phyloP scores from a whole-genome alignment of 2,797 vertebrate species.

The Pipistrellus pygmaeus region DNA sequence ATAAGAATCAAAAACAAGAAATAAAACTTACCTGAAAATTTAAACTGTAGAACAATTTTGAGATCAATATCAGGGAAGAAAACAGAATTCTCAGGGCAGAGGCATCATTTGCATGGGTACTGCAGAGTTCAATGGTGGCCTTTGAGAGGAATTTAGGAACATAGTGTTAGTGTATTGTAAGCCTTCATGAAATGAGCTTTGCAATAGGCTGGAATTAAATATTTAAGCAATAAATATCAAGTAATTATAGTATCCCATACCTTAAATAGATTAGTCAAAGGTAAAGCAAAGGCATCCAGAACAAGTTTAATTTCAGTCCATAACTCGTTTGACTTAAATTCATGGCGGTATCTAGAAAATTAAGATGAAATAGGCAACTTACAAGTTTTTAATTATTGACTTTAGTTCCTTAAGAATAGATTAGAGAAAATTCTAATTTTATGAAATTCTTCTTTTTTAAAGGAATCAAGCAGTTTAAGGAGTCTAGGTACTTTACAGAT shows the following conservation, averaged over 20 bases:
- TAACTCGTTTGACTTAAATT: constrained; percentile 99
- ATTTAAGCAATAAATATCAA: constrained; percentile 51
- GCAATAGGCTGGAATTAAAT: constrained; percentile 4
- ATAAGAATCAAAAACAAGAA: neutral
- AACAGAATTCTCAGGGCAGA: constrained; percentile 98
- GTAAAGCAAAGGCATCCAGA: constrained; percentile 96
- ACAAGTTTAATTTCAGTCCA: constrained; percentile 99
- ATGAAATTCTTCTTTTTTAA: constrained; percentile 60
- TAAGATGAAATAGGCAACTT: constrained; percentile 41
- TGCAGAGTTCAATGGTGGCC: constrained; percentile 98
- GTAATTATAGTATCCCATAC: constrained; percentile 85
- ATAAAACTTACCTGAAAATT: constrained; percentile 95
- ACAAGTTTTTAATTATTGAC: constrained; percentile 1
- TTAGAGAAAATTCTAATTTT: constrained; percentile 3
- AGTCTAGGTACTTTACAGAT: neutral
- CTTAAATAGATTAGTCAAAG: constrained; percentile 98
- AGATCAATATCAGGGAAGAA: constrained; percentile 97
- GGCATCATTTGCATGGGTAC: constrained; percentile 95
- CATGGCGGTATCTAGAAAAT: constrained; percentile 95
- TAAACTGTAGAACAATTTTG: constrained; percentile 99
- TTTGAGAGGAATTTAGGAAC: constrained; percentile 82
- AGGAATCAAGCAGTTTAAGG: neutral
- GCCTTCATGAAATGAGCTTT: neutral
- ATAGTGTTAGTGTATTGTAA: neutral
- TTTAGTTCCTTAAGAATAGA: constrained; percentile 5